Conservation (phyloP, 2,797 vertebrate species). For the Acanthornis magna region DNA sequence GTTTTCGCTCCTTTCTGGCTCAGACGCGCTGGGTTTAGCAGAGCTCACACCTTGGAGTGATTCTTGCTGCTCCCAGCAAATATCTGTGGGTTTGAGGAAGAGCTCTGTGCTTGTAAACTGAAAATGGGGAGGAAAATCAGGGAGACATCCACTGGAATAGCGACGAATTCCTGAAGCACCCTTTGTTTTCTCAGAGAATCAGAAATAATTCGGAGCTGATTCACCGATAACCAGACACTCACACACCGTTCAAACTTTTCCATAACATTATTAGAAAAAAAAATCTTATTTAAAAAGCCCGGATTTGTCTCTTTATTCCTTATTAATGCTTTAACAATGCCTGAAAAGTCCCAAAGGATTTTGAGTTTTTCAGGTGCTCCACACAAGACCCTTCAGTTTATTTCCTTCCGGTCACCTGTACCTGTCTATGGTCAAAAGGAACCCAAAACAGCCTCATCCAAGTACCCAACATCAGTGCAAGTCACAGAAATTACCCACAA, state of each 20-base stretch:
- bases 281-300: rapidly evolving
- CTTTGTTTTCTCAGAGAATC: neutral
- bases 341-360: neutral
- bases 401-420: neutral
- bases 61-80: neutral
- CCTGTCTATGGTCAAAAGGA: neutral
- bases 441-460: neutral
- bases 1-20: neutral
- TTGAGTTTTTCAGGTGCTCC: neutral
- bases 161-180: neutral
- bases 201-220: neutral
- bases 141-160: neutral
- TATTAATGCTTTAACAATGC: neutral
- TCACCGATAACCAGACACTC: neutral
- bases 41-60: neutral
- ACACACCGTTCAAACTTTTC: rapidly evolving
- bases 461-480: neutral
- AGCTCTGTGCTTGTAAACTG: neutral
- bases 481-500: neutral
- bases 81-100: neutral
- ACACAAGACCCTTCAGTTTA: neutral
- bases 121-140: rapidly evolving
- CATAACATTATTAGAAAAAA: neutral
- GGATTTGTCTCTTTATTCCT: neutral
- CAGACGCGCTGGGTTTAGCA: neutral